These are phyloP conservation scores for Magallana angulata DNA, from an alignment of 1,140 invertebrate genomes.

Conservation along the genomic window DNA sequence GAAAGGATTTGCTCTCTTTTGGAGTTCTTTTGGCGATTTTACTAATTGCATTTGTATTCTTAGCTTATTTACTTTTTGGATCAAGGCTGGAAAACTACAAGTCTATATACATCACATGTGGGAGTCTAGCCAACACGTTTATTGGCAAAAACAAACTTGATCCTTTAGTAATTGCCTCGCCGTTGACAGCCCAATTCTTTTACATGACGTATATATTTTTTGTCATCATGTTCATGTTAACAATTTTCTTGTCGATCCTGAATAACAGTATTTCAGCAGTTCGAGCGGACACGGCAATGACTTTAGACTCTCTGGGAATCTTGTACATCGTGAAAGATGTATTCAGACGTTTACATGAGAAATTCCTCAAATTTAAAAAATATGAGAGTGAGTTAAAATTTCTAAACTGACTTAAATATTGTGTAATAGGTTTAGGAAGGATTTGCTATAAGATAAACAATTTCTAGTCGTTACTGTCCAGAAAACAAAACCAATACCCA, in stretches of 20 bases:
- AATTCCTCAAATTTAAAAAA: background rate
- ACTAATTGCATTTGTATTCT: slow-evolving; percentile 68
- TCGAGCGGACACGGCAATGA: slow-evolving; percentile 41
- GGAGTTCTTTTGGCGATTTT: slow-evolving; percentile 68
- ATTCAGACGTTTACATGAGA: slow-evolving; percentile 35
- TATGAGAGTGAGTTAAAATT: no score
- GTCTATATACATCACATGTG: slow-evolving; percentile 60
- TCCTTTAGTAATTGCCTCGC: slow-evolving; percentile 85
- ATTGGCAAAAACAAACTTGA: slow-evolving; percentile 89
- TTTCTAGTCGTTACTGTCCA: no score
- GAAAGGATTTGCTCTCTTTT: slow-evolving; percentile 66
- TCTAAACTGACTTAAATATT: no score
- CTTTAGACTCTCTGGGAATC: slow-evolving; percentile 61
- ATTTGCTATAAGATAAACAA: no score
- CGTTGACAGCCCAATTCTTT: slow-evolving; percentile 87
- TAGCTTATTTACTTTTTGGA: slow-evolving; percentile 68
- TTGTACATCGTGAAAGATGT: slow-evolving; percentile 51
- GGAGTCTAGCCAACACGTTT: slow-evolving; percentile 78
- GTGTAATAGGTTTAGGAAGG: no score
- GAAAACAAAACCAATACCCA: no score
- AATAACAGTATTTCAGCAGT: slow-evolving; percentile 83
- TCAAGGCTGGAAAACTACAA: slow-evolving; percentile 62
- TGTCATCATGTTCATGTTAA: slow-evolving; percentile 88
- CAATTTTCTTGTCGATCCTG: slow-evolving; percentile 90
- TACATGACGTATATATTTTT: slow-evolving; percentile 88